Conservation (phyloP, 2,888 invertebrate species). For the Portevinia maculata region DNA sequence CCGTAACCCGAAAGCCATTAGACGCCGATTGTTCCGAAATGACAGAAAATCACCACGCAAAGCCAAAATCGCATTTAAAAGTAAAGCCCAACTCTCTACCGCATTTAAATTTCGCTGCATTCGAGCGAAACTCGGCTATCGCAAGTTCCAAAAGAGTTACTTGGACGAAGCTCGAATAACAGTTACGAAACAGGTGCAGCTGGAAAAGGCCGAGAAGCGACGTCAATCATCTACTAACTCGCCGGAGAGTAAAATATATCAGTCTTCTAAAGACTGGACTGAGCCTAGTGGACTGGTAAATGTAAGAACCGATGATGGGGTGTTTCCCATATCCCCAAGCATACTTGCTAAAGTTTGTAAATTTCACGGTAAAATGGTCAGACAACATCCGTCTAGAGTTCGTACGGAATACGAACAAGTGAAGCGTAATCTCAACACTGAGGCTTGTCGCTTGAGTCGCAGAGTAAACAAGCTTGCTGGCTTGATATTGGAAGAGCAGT, state of each 20-base stretch:
- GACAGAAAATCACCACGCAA: conserved; percentile 74
- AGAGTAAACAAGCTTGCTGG: conserved; percentile 77
- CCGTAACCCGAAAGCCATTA: conserved; percentile 72
- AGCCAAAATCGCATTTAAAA: conserved; percentile 18
- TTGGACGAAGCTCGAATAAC: conserved; percentile 65
- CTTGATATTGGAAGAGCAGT: conserved; percentile 76
- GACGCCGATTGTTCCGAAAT: conserved; percentile 77
- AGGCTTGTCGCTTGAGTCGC: conserved; percentile 75
- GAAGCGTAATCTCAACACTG: conserved; percentile 69
- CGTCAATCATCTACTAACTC: neutral
- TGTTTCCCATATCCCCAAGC: conserved; percentile 49
- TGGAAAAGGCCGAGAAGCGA: neutral
- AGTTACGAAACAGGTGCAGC: conserved; percentile 37
- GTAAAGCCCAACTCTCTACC: conserved; percentile 69
- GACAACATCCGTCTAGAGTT: conserved; percentile 68
- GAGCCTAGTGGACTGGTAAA: conserved; percentile 14
- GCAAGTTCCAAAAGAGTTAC: conserved; percentile 75
- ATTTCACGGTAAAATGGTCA: conserved; percentile 75
- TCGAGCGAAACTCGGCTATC: conserved; percentile 73
- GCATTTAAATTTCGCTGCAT: conserved; percentile 70
- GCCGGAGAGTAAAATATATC: neutral
- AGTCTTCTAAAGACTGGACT: neutral
- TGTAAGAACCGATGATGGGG: conserved; percentile 39
- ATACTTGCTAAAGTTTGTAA: conserved; percentile 75
- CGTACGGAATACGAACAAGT: conserved; percentile 67